Evolutionary conservation across 2,888 invertebrate species (phyloP).

Genomic region (Sphaerophoria taeniata): DNA sequence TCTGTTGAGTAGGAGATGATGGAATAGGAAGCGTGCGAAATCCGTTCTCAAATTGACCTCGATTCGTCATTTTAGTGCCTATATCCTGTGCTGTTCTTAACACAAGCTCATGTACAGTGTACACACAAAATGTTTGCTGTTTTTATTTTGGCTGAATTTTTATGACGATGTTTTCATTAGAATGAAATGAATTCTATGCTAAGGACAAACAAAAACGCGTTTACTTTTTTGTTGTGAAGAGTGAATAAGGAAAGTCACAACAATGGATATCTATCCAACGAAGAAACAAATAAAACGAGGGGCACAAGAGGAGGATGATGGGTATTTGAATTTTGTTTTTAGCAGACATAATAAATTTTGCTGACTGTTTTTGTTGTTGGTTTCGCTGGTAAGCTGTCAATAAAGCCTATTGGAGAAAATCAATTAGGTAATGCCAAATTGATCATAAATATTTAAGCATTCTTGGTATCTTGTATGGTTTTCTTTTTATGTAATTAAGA

Average conservation of each 20-base stretch:
- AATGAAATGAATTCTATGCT: conserved; percentile 24
- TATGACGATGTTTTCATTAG: conserved; percentile 54
- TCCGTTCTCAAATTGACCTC: conserved; percentile 66
- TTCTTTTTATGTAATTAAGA: background rate
- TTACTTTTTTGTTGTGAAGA: background rate
- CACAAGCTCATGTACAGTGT: conserved; percentile 17
- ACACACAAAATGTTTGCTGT: conserved; percentile 28
- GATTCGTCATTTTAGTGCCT: conserved; percentile 68
- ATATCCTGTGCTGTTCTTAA: background rate
- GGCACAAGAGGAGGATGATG: too few relatives aligned
- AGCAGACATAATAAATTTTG: conserved; percentile 9
- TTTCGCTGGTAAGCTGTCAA: background rate
- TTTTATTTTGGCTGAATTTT: conserved; percentile 55
- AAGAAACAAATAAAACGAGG: background rate
- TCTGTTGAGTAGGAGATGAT: conserved; percentile 17
- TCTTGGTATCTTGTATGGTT: background rate
- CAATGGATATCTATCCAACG: background rate
- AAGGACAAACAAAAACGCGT: conserved; percentile 21
- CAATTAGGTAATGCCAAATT: conserved; percentile 22
- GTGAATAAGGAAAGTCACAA: conserved; percentile 16
- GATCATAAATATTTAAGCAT: conserved; percentile 15
- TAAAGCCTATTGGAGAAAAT: conserved; percentile 13
- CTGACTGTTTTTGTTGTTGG: background rate
- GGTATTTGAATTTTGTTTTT: conserved; percentile 8
- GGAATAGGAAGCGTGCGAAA: conserved; percentile 61